Conservation (phyloP, 2,888 invertebrate species). For the Conistra vaccinii region DNA sequence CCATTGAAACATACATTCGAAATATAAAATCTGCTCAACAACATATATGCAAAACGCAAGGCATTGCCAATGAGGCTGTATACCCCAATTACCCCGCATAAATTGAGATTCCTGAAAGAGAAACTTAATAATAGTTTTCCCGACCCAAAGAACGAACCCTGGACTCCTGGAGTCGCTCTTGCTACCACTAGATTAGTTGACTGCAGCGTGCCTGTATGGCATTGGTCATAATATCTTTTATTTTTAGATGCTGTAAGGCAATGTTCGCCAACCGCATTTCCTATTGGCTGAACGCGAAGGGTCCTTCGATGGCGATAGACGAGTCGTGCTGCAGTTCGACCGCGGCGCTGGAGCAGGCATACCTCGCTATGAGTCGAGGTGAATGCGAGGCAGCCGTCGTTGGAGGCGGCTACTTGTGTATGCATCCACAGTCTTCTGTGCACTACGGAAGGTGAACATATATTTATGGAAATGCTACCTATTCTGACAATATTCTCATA, state of each 20-base stretch:
- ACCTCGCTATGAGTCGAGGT: slow-evolving; percentile 75
- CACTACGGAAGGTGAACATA: slow-evolving; percentile 77
- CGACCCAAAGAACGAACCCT: not conserved
- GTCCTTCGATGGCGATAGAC: slow-evolving; percentile 81
- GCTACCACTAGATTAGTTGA: not conserved
- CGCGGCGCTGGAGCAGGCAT: slow-evolving; percentile 78
- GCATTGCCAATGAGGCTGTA: not conserved
- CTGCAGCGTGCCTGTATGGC: not conserved
- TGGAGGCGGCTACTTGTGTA: slow-evolving; percentile 90
- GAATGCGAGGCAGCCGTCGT: slow-evolving; percentile 90
- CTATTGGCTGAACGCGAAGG: slow-evolving; percentile 84
- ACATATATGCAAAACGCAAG: not conserved
- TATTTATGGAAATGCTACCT: not conserved
- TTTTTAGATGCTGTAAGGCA: slow-evolving; percentile 77
- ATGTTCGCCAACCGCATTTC: slow-evolving; percentile 86
- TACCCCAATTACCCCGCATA: not conserved
- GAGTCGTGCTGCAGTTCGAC: slow-evolving; percentile 79
- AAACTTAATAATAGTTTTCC: too few species aligned
- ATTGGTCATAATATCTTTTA: not conserved
- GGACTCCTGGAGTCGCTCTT: not conserved
- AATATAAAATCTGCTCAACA: not conserved
- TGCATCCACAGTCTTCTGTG: slow-evolving; percentile 88
- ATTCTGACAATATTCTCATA: not conserved
- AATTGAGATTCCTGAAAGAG: not conserved
- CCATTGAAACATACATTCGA: not conserved